Evolutionary conservation across 2,888 invertebrate genomes (phyloP).

Genomic region (Coecobrya sp.): DNA sequence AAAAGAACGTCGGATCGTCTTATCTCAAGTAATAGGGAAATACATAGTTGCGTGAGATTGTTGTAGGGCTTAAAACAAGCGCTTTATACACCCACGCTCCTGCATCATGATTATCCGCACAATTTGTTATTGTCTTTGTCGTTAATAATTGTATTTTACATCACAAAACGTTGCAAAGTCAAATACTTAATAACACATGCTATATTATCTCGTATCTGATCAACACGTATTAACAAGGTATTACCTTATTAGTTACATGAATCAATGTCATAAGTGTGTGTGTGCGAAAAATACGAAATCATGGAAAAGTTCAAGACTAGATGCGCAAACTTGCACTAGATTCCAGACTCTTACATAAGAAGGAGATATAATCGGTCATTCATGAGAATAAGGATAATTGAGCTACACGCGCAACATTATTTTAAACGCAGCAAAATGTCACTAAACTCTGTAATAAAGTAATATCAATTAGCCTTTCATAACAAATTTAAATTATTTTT

Average conservation of each 20-base stretch:
- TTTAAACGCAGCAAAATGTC: no score
- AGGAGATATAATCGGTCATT: no score
- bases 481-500: no score
- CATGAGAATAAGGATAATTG: no score
- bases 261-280: slow-evolving; percentile 19
- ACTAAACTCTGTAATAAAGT: no score
- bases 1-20: no score
- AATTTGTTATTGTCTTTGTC: background rate
- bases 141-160: background rate
- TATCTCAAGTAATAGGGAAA: no score
- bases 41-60: background rate
- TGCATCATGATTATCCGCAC: background rate
- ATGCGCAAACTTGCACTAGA: slow-evolving; percentile 33
- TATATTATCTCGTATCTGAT: background rate
- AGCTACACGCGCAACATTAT: no score
- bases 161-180: background rate
- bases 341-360: slow-evolving; percentile 35
- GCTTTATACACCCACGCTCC: background rate
- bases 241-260: background rate
- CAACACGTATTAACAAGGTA: no score
- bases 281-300: slow-evolving; percentile 9
- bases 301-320: slow-evolving; percentile 53
- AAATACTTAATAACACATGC: background rate
- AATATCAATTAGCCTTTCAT: no score
- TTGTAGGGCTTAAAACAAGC: background rate